A percentile compares a stretch with the other conserved stretches of the same genome.
These are phyloP conservation scores for Spheniscus mendiculus DNA, from an alignment of 2,113 vertebrate species.

Conservation along the genomic window DNA sequence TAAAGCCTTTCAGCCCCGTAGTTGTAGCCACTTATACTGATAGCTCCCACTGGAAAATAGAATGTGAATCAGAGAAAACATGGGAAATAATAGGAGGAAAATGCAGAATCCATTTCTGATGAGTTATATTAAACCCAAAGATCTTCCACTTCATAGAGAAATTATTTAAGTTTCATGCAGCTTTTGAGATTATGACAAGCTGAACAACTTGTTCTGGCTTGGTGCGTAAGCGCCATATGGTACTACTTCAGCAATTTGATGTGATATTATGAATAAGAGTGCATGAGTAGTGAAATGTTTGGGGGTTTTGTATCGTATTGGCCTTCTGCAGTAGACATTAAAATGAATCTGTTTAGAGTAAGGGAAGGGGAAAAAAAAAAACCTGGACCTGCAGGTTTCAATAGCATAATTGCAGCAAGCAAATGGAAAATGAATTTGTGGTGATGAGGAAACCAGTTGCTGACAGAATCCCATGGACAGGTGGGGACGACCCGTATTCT, in stretches of 20 bases:
- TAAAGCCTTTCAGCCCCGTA: slow-evolving; percentile 4
- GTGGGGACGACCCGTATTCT: not conserved
- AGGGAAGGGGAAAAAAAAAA: not conserved
- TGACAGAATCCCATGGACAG: not conserved
- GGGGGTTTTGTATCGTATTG: slow-evolving; percentile 57
- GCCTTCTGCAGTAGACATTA: slow-evolving; percentile 60
- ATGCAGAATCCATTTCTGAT: slow-evolving; percentile 51
- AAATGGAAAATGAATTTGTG: not conserved
- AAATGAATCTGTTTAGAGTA: slow-evolving; percentile 24
- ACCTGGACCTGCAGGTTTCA: not conserved
- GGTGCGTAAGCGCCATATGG: slow-evolving; percentile 63
- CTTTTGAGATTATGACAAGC: slow-evolving; percentile 69
- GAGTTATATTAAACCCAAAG: slow-evolving; percentile 60
- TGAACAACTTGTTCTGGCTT: slow-evolving; percentile 68
- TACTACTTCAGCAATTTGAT: slow-evolving; percentile 71
- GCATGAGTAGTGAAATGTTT: slow-evolving; percentile 70
- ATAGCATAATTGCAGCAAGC: not conserved
- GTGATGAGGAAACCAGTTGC: not conserved
- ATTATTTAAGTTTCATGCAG: slow-evolving; percentile 73
- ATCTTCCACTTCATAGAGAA: slow-evolving; percentile 71
- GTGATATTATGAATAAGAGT: slow-evolving; percentile 73
- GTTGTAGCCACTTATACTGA: slow-evolving; percentile 40
- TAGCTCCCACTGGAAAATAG: slow-evolving; percentile 11
- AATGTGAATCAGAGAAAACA: not conserved
- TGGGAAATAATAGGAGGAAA: slow-evolving; percentile 3